Conservation (phyloP, 2,797 vertebrate species). For the Iguana delicatissima region DNA sequence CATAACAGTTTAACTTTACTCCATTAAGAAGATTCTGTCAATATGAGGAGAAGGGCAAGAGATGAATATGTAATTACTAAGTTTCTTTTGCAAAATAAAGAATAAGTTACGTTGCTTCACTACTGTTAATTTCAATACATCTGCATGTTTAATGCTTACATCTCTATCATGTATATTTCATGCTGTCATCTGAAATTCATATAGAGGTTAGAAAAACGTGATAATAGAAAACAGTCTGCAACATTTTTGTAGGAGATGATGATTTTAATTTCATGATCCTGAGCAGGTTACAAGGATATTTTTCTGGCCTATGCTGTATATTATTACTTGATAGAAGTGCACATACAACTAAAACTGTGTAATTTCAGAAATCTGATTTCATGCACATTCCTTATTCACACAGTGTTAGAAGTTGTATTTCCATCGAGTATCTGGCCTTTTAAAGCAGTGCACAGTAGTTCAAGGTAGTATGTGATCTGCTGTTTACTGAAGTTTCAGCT, state of each 20-base stretch:
- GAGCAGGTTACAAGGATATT: not conserved
- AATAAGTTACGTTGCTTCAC: not conserved
- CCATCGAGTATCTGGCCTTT: slow-evolving; percentile 64
- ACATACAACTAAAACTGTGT: not conserved
- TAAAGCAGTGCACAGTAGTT: slow-evolving; percentile 73
- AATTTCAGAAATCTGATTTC: not conserved
- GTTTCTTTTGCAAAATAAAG: not conserved
- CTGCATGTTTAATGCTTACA: not conserved
- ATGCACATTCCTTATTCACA: slow-evolving; percentile 42
- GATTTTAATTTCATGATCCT: not conserved
- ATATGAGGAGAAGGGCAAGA: too few species aligned
- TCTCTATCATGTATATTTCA: not conserved
- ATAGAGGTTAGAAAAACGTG: not conserved
- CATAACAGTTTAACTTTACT: not conserved
- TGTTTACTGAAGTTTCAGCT: slow-evolving; percentile 79
- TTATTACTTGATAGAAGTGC: not conserved
- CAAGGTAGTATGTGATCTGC: slow-evolving; percentile 67
- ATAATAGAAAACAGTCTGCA: not conserved
- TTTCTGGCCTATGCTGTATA: not conserved
- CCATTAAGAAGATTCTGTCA: too few species aligned
- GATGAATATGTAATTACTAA: too few species aligned
- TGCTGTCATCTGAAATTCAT: not conserved
- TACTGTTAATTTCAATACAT: not conserved
- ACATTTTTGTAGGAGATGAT: not conserved
- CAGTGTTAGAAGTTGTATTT: slow-evolving; percentile 38